A percentile compares a stretch with the other conserved stretches of the same genome.
Conservation (phyloP, 2,113 vertebrate genomes). For the Antechinus flavipes region DNA sequence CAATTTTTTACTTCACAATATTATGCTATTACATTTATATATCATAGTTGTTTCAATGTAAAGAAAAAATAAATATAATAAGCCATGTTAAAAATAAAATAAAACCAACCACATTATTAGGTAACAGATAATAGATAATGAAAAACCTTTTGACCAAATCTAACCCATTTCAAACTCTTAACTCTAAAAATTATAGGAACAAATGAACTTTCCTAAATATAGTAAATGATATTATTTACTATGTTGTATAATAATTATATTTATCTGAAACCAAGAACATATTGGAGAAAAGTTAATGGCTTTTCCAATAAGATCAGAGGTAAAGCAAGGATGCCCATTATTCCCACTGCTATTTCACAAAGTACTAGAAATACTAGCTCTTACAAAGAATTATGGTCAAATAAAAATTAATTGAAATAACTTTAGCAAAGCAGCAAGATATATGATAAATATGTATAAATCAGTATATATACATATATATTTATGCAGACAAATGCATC, state of each 20-base stretch:
- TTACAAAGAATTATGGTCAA: not conserved
- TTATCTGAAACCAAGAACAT: not conserved
- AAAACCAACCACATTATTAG: not conserved
- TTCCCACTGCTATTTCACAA: not conserved
- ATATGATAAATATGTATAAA: not conserved
- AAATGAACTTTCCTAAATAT: not conserved
- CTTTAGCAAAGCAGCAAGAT: not conserved
- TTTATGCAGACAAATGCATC: accelerated
- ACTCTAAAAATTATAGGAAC: not conserved
- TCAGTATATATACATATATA: not conserved
- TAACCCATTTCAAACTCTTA: not conserved
- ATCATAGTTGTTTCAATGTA: not conserved
- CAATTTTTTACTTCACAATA: not conserved
- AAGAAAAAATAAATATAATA: not conserved
- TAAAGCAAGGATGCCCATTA: not conserved
- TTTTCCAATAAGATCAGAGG: not conserved
- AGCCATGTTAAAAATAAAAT: not conserved
- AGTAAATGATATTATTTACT: not conserved
- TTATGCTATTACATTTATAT: not conserved
- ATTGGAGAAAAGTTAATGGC: not conserved
- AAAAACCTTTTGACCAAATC: not conserved
- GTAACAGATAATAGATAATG: not conserved
- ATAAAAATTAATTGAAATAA: not conserved
- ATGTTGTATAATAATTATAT: not conserved
- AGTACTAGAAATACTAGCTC: not conserved